These are phyloP conservation scores for Pseudorasbora parva DNA, from an alignment of 2,113 vertebrate genomes.

Conservation along the genomic window DNA sequence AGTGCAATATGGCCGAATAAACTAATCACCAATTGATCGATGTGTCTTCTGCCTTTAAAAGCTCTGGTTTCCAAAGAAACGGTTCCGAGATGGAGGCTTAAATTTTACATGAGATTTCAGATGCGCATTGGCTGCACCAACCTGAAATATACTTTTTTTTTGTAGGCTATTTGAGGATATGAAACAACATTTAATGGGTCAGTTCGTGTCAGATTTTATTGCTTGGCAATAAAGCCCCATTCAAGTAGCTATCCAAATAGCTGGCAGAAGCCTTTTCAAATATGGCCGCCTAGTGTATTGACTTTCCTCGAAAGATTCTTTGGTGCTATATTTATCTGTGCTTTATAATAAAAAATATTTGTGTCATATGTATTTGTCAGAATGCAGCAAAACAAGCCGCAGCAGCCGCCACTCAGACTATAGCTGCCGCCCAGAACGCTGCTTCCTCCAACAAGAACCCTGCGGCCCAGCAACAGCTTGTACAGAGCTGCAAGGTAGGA, in stretches of 20 bases:
- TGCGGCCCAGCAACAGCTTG: constrained; percentile 88
- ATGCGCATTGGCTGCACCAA: no score
- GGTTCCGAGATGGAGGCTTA: no score
- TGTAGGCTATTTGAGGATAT: neutral
- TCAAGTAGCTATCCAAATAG: neutral
- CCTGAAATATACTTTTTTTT: no score
- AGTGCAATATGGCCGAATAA: neutral
- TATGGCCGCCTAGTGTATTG: neutral
- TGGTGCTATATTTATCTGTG: neutral
- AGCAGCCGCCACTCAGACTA: constrained; percentile 92
- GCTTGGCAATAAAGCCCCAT: neutral
- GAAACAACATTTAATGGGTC: neutral
- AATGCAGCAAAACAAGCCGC: constrained; percentile 93
- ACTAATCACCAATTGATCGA: no score
- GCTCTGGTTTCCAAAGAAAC: no score
- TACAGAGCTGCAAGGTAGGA: constrained; percentile 95
- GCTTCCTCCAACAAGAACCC: constrained; percentile 90
- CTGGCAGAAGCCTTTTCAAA: neutral
- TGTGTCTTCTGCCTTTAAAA: no score
- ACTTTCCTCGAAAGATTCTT: neutral
- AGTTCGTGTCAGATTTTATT: neutral
- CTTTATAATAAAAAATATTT: neutral
- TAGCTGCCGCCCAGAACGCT: constrained; percentile 88
- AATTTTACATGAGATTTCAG: no score
- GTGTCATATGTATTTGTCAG: constrained; percentile 68